Base-by-base conservation (phyloP, 2,113 vertebrate genomes). In the Lontra canadensis region DNA sequence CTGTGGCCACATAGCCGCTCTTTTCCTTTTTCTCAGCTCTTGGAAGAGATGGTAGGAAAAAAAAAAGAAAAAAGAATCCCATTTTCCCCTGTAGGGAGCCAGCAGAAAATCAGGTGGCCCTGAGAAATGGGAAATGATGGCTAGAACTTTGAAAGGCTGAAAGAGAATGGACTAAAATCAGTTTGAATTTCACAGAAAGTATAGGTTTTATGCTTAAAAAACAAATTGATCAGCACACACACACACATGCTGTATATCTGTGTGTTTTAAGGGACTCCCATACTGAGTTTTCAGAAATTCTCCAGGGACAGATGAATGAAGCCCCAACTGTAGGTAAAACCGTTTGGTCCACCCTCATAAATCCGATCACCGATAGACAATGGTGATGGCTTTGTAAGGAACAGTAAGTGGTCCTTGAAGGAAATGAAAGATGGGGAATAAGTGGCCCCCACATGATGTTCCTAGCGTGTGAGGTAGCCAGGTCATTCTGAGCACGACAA, bases 11-110 rank as follows among this genome's bases (percentile, higher is more conserved):
- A 97, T 98, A 98, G 97, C 96, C 98, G 94, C 88, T 98, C 96
- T 98, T 98, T 98, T 98, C 97, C 95, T 98, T 98, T 98, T 98
- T 96, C 90, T 98, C 92, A 93, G 71, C 88, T 97, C 96, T 97
- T 93, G 23, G 65, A 96, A 79, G 71, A 95, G 73, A 95, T 87
- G 96, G 25, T 31, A 78, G 44, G 2, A 94, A 95, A 96, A 94
- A 92, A 96, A 95, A 94, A 94, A 92, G 94, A 95, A 94, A 91
- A 95, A 96, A 94, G 94, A 95, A 94, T 96, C 86, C 87, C 95
- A 98, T 84, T 97, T 80, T 84, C 98, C 97, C 93, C 97, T 84
- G 71, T 94, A 97, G 97, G 98, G 87, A 98, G 95, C 97, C 93
- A 90, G 92, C 88, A 94, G 95, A 98, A 98, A 97, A 98, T 95